Base-by-base conservation (phyloP, 2,797 vertebrate genomes). In the Pyrrhura leucotis region DNA sequence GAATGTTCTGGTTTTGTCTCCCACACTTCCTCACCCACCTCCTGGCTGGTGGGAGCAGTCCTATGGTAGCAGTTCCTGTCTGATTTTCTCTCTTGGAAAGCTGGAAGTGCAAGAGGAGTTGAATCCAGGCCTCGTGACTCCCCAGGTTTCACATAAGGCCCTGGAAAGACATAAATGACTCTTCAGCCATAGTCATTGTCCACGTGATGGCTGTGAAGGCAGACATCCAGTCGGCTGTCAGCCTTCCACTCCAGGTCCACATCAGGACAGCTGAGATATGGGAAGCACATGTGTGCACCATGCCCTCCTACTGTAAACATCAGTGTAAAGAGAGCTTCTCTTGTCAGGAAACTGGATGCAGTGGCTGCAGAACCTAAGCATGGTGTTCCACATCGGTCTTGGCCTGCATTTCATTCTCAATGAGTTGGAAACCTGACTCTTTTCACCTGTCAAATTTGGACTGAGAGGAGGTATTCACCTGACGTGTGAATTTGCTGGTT, bases 181-280 rank as follows among this genome's bases (percentile, higher is more conserved):
- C 42, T 28, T 56, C 14, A 65, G 18, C 31, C 0, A 0, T 29
- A 65, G 48, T 31, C 4, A 3, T 11, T 21, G 15, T 29, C 23
- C 18, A 33, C 1, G 0, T 19, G 40, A 17, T 42, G 54, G 45
- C 80, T 50, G 23, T 26, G 61, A 80, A 31, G 29, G 51, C 51
- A 67, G 33, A 1, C 4, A 40, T 51, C 28, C 63, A 75, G 62
- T n/a, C 3, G 0, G 44, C 21, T 3, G 47, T 19, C 63, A 61
- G 31, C 42, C 69, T 75, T 47, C 50, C 2, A 1, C 42, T 56
- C 17, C 56, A 61, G 37, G 33, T 31, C 4, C 42, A 12, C 2
- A 1, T 15, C 7, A 18, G 37, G 45, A 16, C 14, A 54, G n/a
- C 26, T 61, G 81, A 77, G 61, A 10, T 13, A 5, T 0, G 0